A percentile compares a stretch with the other conserved stretches of the same genome.
Evolutionary conservation across 1,140 invertebrate genomes (phyloP).

Genomic region (Aleiodes sp.): DNA sequence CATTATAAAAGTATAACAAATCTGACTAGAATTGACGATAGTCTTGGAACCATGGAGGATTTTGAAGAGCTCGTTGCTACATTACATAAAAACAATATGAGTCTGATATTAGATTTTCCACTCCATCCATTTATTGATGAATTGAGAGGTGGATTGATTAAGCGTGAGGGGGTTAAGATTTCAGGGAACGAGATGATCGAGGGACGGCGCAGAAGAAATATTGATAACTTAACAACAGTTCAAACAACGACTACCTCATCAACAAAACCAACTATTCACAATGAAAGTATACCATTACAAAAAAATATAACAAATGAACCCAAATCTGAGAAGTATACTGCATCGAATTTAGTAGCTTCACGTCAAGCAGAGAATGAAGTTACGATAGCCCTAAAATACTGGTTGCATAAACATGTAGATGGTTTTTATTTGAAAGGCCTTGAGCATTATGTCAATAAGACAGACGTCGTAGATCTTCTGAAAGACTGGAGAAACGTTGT

Average conservation of each 20-base stretch:
- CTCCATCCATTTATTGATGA: slow-evolving; percentile 67
- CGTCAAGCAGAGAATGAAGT: slow-evolving; percentile 53
- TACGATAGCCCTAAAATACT: slow-evolving; percentile 71
- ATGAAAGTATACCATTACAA: background rate
- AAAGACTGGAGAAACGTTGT: slow-evolving; percentile 75
- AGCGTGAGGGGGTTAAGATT: background rate
- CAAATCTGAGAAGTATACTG: slow-evolving; percentile 17
- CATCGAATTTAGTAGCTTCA: slow-evolving; percentile 30
- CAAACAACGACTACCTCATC: background rate
- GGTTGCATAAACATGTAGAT: slow-evolving; percentile 75
- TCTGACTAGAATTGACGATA: slow-evolving; percentile 70
- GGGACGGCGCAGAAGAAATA: background rate
- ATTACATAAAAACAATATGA: slow-evolving; percentile 75
- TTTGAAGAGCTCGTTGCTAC: slow-evolving; percentile 70
- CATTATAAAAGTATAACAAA: slow-evolving; percentile 73
- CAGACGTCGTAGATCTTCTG: slow-evolving; percentile 63
- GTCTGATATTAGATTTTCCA: slow-evolving; percentile 79
- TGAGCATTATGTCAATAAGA: slow-evolving; percentile 62
- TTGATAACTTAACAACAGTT: background rate
- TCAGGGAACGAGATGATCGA: background rate
- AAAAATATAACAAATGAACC: slow-evolving; percentile 4
- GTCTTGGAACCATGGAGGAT: slow-evolving; percentile 73
- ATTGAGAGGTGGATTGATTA: background rate
- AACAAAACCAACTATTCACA: background rate
- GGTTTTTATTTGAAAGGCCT: slow-evolving; percentile 83